Base-by-base conservation (phyloP, 2,113 vertebrate genomes). In the Salvator merianae region DNA sequence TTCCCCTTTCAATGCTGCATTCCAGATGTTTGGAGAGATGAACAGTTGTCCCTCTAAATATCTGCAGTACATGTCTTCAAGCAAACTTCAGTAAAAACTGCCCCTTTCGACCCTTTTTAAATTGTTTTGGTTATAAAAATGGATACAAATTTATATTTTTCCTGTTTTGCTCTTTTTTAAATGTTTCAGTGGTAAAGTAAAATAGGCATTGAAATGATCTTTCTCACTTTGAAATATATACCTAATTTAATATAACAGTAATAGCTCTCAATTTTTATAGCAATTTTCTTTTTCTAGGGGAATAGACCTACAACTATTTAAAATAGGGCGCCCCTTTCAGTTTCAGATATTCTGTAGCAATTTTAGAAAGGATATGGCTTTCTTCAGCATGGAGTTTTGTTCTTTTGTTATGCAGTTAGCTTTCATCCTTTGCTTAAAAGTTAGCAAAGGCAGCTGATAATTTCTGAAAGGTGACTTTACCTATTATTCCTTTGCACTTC, bases 381-480 rank as follows among this genome's bases (percentile, higher is more conserved):
- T 70, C 34, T 77, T 78, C 2, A 28, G 18, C 62, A 63, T 18
- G 34, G 6, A 30, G 32, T 38, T 40, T 82, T 78, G 4, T n/a
- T 78, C 36, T 72, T 69, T 79, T 77, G 8, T 84, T 30, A 59
- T 20, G 10, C 26, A n/a, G 12, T 34, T 43, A 34, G 24, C 12
- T 71, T 79, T 84, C 38, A 85, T 72, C 38, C 34, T 59, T 32
- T 79, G n/a, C 43, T 79, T 71, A 72, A 82, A 86, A 43, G 82
- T 55, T 18, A 71, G 1, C 43, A 72, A 79, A 86, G 73, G 1
- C 73, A 81, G 16, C 50, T 10, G 78, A 13, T 47, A 24, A 0
- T 86, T 30, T 79, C 0, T 32, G 30, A 2, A 86, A 77, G 40
- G 38, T 55, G 47, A 50, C 28, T 55, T 55, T 16, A 28, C 1